Base-by-base conservation (phyloP, 2,797 vertebrate species). In the Sebastes diaconus region DNA sequence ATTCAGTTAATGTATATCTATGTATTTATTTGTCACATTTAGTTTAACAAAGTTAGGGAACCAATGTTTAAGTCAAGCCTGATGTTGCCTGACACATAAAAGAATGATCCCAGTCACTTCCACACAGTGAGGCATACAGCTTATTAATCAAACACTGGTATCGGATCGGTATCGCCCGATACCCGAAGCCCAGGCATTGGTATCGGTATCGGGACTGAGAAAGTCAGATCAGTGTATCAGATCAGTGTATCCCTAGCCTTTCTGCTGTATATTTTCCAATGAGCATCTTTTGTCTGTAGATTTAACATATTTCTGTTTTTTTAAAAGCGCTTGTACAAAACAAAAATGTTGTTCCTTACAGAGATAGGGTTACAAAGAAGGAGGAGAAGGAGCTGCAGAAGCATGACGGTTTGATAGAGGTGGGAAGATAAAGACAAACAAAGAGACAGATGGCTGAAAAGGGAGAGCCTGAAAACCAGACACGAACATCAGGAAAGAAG, bases 401-500 rank as follows among this genome's bases (percentile, higher is more conserved):
- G 14, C 12, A 16, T 2, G 67, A 54, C 8, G 16, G 20, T 10
- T 10, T n/a, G 73, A 75, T 39, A 30, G 18, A 60, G 77, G 58
- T 13, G 18, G 54, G 65, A 4, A 1, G 55, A 74, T 14, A 69
- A 65, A 58, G 61, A 5, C 65, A 83, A 75, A 80, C 39, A 46
- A 75, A 60, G 52, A 69, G 20, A 69, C 36, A 66, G 42, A 80
- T 52, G 63, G 20, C 22, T 75, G 3, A 73, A 27, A 42, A 57
- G 29, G 2, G 20, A 65, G 24, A 60, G 39, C 20, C 46, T 20
- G 57, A 57, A 46, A 77, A 12, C 13, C 58, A 34, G 32, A 72
- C 13, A 69, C 29, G 11, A 72, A 78, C 36, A n/a, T 73, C 36
- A 60, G 34, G 25, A 61, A 66, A 72, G 55, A 74, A 75, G 18